A percentile compares a stretch with the other conserved stretches of the same genome.
phyloP scores from a whole-genome alignment of 2,113 vertebrate genomes.

The Cyprinus carpio region DNA sequence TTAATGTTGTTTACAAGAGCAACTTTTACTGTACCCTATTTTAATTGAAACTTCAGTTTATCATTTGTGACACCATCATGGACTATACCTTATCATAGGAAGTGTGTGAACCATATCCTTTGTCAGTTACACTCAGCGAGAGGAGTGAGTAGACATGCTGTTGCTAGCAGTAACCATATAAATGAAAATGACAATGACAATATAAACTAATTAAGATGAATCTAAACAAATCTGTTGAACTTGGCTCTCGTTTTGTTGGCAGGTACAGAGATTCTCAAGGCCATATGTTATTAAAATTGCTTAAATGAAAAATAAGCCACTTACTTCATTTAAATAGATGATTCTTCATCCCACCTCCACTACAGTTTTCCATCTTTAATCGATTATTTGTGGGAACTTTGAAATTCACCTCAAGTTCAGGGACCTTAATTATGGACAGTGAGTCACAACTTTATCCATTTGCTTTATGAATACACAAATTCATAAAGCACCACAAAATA shows the following conservation, averaged over 20 bases:
- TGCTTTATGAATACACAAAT: background rate
- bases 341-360: background rate
- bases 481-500: background rate
- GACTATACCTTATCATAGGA: background rate
- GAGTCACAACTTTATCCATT: background rate
- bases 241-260: background rate
- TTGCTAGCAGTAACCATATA: background rate
- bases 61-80: background rate
- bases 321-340: background rate
- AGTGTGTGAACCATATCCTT: background rate
- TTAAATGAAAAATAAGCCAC: background rate
- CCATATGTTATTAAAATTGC: background rate
- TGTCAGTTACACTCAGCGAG: background rate
- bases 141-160: background rate
- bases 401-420: background rate
- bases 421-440: background rate
- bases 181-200: background rate
- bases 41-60: background rate
- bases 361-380: background rate
- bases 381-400: background rate
- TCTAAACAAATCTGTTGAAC: constrained; percentile 8
- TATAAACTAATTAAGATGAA: background rate
- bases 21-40: background rate
- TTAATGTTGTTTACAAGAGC: background rate
- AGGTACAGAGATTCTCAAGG: background rate